Conservation (phyloP, 2,797 vertebrate species). For the Diplodus sargus region DNA sequence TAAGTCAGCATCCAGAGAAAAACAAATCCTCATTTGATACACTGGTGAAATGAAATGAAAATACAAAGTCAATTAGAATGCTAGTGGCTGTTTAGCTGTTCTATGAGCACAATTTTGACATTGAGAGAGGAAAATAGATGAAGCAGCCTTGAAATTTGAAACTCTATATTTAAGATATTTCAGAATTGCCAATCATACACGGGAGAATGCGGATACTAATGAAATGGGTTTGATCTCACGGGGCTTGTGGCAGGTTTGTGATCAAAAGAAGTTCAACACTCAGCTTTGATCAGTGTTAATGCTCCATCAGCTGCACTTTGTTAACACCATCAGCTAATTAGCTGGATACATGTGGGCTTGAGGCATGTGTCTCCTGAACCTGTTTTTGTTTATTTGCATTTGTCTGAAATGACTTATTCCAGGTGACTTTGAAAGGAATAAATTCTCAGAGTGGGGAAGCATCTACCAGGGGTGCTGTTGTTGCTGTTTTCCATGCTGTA, state of each 20-base stretch:
- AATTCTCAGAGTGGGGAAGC: not conserved
- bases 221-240: not conserved
- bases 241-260: not conserved
- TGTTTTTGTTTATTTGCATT: not conserved
- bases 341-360: not conserved
- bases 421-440: not conserved
- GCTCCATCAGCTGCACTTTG: not conserved
- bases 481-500: not conserved
- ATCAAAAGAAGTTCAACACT: not conserved
- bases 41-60: conserved; percentile 45
- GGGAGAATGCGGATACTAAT: not conserved
- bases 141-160: not conserved
- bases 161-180: not conserved
- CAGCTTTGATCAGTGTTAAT: not conserved
- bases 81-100: conserved; percentile 1
- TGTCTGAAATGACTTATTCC: not conserved
- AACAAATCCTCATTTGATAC: conserved; percentile 25
- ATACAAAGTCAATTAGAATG: conserved; percentile 38
- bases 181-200: not conserved
- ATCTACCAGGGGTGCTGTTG: not conserved
- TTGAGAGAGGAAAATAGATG: not conserved
- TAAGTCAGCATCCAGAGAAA: conserved; percentile 28
- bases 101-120: not conserved
- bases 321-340: not conserved
- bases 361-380: not conserved